Conservation (phyloP, 2,113 vertebrate species). For the Natator depressus region DNA sequence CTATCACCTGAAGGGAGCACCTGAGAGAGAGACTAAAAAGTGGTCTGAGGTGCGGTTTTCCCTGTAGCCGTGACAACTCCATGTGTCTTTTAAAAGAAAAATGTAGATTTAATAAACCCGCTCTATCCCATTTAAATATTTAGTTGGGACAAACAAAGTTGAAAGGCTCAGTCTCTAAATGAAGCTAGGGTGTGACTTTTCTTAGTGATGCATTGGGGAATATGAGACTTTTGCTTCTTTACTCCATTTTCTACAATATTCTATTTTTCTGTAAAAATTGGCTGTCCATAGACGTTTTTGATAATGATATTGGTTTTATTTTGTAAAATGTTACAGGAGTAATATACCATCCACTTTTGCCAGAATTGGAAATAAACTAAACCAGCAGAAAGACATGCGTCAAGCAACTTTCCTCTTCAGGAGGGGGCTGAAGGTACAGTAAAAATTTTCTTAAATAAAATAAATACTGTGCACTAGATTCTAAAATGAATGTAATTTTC, state of each 20-base stretch:
- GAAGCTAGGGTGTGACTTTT: neutral
- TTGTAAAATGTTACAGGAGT: slow-evolving; percentile 74
- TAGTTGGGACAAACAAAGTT: neutral
- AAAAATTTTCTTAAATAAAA: neutral
- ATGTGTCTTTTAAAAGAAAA: neutral
- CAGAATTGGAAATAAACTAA: slow-evolving; percentile 82
- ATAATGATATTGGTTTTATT: neutral
- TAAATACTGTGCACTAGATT: neutral
- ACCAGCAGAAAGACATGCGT: slow-evolving; percentile 89
- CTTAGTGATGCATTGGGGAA: neutral
- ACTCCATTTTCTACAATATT: neutral
- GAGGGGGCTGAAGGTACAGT: slow-evolving; percentile 91
- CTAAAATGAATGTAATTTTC: neutral
- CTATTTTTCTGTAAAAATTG: neutral
- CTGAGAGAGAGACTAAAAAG: neutral
- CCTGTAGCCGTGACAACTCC: neutral
- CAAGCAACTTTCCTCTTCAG: slow-evolving; percentile 94
- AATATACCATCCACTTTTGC: slow-evolving; percentile 73
- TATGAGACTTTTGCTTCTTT: neutral
- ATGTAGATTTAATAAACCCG: neutral
- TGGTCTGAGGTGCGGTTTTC: neutral
- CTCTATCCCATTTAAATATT: neutral
- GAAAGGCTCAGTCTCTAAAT: neutral
- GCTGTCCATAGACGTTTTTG: neutral
- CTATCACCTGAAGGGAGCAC: neutral